Evolutionary conservation across 2,797 vertebrate species (phyloP).

Genomic region (Chanos chanos): DNA sequence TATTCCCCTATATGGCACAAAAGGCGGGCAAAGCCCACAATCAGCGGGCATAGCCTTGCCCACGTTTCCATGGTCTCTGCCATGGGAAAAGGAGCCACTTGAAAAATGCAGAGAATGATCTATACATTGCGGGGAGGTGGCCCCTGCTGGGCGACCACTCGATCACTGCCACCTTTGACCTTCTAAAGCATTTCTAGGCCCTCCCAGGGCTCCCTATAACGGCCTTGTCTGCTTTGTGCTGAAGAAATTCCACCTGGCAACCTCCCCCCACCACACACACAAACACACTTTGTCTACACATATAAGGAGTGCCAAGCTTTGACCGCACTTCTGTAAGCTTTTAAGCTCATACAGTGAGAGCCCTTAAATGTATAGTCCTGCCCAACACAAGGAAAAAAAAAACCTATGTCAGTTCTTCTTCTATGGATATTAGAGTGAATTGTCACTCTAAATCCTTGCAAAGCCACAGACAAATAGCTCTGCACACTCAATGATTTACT

Average conservation of each 20-base stretch:
- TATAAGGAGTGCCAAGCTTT: slow-evolving; percentile 22
- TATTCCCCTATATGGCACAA: slow-evolving; percentile 11
- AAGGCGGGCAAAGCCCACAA: slow-evolving; percentile 16
- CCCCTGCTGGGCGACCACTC: slow-evolving; percentile 56
- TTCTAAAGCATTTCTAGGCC: slow-evolving; percentile 50
- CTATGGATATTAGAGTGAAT: slow-evolving; percentile 4
- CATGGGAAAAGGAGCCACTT: slow-evolving; percentile 37
- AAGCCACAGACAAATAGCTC: slow-evolving; percentile 8
- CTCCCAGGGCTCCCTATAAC: slow-evolving; percentile 29
- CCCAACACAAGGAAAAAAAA: too few species aligned
- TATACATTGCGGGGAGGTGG: slow-evolving; percentile 51
- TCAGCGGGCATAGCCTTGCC: slow-evolving; percentile 20
- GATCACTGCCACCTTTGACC: slow-evolving; percentile 70
- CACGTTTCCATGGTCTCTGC: slow-evolving; percentile 44
- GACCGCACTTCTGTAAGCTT: slow-evolving; percentile 13
- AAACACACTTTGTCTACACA: slow-evolving; percentile 28
- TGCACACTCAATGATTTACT: slow-evolving; percentile 22
- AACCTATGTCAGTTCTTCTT: slow-evolving; percentile 12
- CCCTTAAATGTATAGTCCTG: slow-evolving; percentile 3
- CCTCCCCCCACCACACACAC: neutral
- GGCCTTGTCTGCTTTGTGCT: slow-evolving; percentile 42
- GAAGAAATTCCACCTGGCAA: slow-evolving; percentile 58
- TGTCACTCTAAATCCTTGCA: neutral
- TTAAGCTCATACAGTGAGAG: slow-evolving; percentile 10
- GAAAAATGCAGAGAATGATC: slow-evolving; percentile 58